Percentiles rank a stretch among this genome's conserved stretches.
Conservation (phyloP, 2,797 vertebrate genomes). For the Amblyopsis hoosieri region DNA sequence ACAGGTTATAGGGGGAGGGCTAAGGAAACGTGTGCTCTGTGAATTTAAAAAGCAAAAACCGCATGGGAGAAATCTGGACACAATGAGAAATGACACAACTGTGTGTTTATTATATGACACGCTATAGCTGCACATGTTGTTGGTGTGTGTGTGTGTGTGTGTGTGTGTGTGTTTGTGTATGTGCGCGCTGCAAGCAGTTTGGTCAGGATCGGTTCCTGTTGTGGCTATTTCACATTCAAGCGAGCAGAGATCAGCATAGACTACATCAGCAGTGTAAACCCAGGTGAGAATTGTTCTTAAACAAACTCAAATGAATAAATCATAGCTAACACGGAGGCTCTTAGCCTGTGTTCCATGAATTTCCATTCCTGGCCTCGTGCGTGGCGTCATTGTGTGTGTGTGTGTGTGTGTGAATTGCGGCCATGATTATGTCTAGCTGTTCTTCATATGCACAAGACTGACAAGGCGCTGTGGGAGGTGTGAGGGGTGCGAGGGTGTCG, state of each 20-base stretch:
- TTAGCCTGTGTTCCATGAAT: conserved; percentile 63
- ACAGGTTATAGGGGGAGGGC: too few relatives aligned
- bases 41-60: too few relatives aligned
- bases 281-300: conserved; percentile 62
- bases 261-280: conserved; percentile 73
- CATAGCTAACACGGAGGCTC: conserved; percentile 58
- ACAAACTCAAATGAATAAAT: conserved; percentile 73
- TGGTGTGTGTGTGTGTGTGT: too few relatives aligned
- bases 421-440: conserved; percentile 61
- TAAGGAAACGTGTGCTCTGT: too few relatives aligned
- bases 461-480: conserved; percentile 77
- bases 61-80: too few relatives aligned
- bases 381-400: conserved; percentile 44
- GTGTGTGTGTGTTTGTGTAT: neutral
- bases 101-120: too few relatives aligned
- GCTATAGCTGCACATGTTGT: neutral
- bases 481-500: conserved; percentile 30
- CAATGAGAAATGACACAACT: too few relatives aligned
- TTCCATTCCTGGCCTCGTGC: conserved; percentile 50
- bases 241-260: conserved; percentile 55
- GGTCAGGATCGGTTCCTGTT: conserved; percentile 41
- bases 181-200: conserved; percentile 28
- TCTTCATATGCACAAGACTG: conserved; percentile 79
- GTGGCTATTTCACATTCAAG: conserved; percentile 52
- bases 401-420: conserved; percentile 43